These are phyloP conservation scores for Cepaea hortensis DNA, from an alignment of 2,888 invertebrate genomes.

Conservation along the genomic window DNA sequence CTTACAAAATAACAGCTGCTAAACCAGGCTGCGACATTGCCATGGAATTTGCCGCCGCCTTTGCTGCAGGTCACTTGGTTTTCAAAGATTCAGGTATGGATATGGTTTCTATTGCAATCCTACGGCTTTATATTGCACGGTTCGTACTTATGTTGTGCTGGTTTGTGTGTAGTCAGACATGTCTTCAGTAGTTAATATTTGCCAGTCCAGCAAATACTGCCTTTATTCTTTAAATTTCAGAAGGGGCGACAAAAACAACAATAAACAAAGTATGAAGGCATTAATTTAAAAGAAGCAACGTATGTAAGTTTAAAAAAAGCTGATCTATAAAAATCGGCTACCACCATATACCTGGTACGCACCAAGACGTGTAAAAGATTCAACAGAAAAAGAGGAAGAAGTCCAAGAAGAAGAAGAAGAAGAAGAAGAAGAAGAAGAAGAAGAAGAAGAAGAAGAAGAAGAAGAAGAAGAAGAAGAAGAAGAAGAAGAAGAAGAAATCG, in stretches of 20 bases:
- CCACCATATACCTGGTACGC: too few species aligned
- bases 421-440: background rate
- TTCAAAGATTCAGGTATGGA: slow-evolving; percentile 69
- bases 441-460: background rate
- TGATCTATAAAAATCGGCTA: too few species aligned
- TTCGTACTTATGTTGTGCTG: too few species aligned
- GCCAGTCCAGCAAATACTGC: too few species aligned
- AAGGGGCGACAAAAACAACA: too few species aligned
- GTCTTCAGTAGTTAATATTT: too few species aligned
- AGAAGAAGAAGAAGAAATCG: background rate
- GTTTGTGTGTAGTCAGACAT: too few species aligned
- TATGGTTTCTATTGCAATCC: background rate
- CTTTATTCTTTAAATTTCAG: too few species aligned
- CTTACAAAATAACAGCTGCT: slow-evolving; percentile 79
- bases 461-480: background rate
- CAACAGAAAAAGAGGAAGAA: background rate
- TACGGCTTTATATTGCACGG: background rate
- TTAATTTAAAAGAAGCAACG: too few species aligned
- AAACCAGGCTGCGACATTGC: slow-evolving; percentile 81
- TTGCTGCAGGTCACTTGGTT: slow-evolving; percentile 79
- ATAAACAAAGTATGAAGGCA: too few species aligned
- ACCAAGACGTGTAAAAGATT: background rate
- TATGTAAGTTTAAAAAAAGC: too few species aligned
- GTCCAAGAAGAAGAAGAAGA: background rate
- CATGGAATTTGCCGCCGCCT: slow-evolving; percentile 80